A percentile compares a stretch with the other conserved stretches of the same genome.
Conservation (phyloP, 2,797 vertebrate genomes). For the Anableps anableps region DNA sequence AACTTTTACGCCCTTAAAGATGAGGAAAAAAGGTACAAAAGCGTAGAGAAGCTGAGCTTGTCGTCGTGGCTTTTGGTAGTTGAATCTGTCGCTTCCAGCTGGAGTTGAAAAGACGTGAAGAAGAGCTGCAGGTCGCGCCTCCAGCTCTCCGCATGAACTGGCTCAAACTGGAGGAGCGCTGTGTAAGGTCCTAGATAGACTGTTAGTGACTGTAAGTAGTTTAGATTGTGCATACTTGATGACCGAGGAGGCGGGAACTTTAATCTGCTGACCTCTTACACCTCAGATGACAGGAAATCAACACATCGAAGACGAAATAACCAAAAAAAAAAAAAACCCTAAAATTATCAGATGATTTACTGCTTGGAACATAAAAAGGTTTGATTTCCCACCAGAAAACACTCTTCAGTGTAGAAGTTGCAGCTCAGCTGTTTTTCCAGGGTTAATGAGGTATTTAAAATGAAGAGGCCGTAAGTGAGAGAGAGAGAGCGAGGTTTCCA, state of each 20-base stretch:
- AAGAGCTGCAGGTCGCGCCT: neutral
- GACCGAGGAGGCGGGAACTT: slow-evolving; percentile 36
- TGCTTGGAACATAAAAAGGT: neutral
- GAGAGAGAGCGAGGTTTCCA: neutral
- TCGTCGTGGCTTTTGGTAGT: slow-evolving; percentile 1
- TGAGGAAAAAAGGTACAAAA: slow-evolving; percentile 13
- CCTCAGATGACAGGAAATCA: neutral
- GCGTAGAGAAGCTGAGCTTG: neutral
- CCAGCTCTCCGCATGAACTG: slow-evolving; percentile 51
- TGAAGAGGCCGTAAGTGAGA: neutral
- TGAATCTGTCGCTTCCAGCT: slow-evolving; percentile 24
- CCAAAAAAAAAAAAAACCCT: neutral
- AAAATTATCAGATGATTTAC: neutral
- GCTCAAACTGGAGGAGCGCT: slow-evolving; percentile 61
- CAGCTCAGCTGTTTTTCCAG: too few relatives aligned
- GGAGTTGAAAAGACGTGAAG: slow-evolving; percentile 10
- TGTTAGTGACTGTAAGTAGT: slow-evolving; percentile 69
- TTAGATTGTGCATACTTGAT: slow-evolving; percentile 59
- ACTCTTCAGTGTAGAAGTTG: neutral
- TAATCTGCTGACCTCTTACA: neutral
- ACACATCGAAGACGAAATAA: neutral
- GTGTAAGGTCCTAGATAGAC: slow-evolving; percentile 53
- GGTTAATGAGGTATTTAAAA: neutral
- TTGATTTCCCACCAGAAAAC: too few relatives aligned
- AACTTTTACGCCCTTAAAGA: slow-evolving; percentile 9